Conservation (phyloP, 1,140 invertebrate genomes). For the Caenorhabditis latens region DNA sequence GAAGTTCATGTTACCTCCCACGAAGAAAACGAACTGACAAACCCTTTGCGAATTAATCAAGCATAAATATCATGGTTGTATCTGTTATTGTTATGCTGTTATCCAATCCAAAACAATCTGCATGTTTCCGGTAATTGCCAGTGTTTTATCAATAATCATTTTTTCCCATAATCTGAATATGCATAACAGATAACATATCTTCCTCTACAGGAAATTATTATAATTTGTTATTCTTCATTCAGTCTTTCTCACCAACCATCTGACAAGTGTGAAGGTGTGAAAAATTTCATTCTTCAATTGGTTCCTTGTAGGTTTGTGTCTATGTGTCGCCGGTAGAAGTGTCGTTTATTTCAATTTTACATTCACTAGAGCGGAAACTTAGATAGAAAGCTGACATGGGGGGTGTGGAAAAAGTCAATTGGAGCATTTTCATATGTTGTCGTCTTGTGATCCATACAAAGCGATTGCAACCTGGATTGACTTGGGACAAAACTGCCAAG, state of each 20-base stretch:
- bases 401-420: conserved; percentile 11
- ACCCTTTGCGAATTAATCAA: too few relatives aligned
- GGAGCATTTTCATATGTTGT: conserved; percentile 55
- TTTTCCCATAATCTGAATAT: too few relatives aligned
- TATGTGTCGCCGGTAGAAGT: conserved; percentile 19
- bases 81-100: too few relatives aligned
- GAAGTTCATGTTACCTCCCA: too few relatives aligned
- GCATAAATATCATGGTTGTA: too few relatives aligned
- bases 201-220: too few relatives aligned
- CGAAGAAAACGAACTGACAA: too few relatives aligned
- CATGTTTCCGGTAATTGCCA: background rate
- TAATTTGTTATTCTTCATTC: background rate
- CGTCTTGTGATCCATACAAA: conserved; percentile 45
- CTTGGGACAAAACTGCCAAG: background rate
- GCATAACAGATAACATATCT: too few relatives aligned
- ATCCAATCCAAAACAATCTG: background rate
- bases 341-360: conserved; percentile 48
- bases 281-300: background rate
- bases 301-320: conserved; percentile 8
- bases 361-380: conserved; percentile 35
- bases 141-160: too few relatives aligned
- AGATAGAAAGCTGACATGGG: background rate
- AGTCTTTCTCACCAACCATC: background rate
- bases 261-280: background rate
- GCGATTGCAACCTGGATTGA: conserved; percentile 6